phyloP scores from a whole-genome alignment of 2,797 vertebrate species.

The Erethizon dorsatum region DNA sequence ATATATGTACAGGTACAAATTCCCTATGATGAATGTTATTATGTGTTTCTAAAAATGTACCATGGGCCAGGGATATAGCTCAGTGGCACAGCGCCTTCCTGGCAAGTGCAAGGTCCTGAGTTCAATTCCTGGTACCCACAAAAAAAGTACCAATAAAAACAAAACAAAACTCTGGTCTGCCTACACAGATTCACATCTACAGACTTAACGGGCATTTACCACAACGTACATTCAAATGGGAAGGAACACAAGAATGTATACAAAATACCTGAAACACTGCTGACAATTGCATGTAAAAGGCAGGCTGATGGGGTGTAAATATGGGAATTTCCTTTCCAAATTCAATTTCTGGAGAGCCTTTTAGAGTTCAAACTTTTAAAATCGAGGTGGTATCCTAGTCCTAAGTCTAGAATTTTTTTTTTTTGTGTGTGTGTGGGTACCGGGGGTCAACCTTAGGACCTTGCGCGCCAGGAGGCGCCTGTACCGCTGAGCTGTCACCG shows the following conservation, averaged over 20 bases:
- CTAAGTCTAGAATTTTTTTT: background rate
- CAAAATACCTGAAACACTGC: background rate
- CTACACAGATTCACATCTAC: background rate
- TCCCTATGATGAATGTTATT: no score
- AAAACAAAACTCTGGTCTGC: background rate
- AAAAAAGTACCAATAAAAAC: no score
- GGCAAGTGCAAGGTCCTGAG: no score
- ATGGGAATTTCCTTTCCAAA: constrained; percentile 10
- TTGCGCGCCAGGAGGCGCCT: no score
- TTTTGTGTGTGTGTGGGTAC: no score
- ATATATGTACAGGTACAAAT: no score
- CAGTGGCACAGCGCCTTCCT: no score
- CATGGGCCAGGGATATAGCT: no score
- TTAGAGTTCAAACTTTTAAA: constrained; percentile 1
- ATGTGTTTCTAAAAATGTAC: no score
- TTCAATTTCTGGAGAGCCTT: background rate
- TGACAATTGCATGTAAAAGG: background rate
- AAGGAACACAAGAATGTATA: background rate
- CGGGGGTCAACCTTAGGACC: no score
- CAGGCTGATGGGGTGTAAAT: background rate
- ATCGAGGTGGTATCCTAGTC: background rate
- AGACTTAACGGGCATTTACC: background rate
- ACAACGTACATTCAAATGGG: background rate
- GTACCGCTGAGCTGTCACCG: no score
- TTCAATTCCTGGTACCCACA: no score